Evolutionary conservation across 2,888 invertebrate species (phyloP).

Genomic region (Gymnocheta viridis): DNA sequence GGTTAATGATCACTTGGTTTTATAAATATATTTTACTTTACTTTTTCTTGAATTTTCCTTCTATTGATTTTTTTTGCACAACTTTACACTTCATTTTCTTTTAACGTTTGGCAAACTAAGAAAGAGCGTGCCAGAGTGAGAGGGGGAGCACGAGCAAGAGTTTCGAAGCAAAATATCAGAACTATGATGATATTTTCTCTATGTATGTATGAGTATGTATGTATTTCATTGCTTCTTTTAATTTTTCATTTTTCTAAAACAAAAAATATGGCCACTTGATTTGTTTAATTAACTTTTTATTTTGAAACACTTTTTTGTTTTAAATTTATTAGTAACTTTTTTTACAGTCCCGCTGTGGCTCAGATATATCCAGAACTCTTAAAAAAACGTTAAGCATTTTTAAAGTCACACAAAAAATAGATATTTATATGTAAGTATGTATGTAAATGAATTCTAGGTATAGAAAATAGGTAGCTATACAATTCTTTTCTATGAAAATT

Average conservation of each 20-base stretch:
- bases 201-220: too few species aligned
- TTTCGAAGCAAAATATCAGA: slow-evolving; percentile 10
- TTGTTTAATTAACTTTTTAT: not conserved
- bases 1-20: slow-evolving; percentile 68
- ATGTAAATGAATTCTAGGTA: too few species aligned
- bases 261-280: slow-evolving; percentile 54
- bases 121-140: not conserved
- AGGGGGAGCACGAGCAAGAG: not conserved
- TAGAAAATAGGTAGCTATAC: slow-evolving; percentile 21
- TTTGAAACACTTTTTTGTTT: slow-evolving; percentile 2
- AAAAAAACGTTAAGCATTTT: slow-evolving; percentile 39
- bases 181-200: slow-evolving; percentile 17
- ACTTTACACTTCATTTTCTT: slow-evolving; percentile 59
- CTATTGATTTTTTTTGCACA: slow-evolving; percentile 53
- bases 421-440: not conserved
- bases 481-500: slow-evolving; percentile 33
- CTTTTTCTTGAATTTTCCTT: slow-evolving; percentile 56
- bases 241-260: slow-evolving; percentile 16
- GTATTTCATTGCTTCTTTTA: not conserved
- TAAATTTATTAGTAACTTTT: not conserved
- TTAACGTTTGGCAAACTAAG: not conserved
- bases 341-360: slow-evolving; percentile 7
- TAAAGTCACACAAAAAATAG: slow-evolving; percentile 4
- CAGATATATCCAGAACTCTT: slow-evolving; percentile 4
- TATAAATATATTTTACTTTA: slow-evolving; percentile 44